Evolutionary conservation across 1,140 invertebrate species (phyloP).

Genomic region (Apis mellifera): DNA sequence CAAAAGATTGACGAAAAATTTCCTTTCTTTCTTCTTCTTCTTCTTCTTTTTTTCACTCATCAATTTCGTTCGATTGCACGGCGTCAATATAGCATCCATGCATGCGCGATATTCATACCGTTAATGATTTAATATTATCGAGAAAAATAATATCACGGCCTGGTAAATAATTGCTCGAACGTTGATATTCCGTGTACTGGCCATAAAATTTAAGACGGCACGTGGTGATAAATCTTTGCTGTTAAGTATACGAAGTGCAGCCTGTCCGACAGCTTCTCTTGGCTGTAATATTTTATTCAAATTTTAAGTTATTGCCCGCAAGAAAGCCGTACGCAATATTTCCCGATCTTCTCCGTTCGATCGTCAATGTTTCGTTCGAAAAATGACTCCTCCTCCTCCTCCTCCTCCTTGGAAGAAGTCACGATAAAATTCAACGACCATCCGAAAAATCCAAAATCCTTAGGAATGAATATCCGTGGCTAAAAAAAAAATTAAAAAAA

Average conservation of each 20-base stretch:
- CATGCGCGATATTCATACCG: slow-evolving; percentile 10
- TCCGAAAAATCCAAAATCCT: too few relatives aligned
- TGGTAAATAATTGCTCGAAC: slow-evolving; percentile 38
- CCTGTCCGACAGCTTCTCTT: slow-evolving; percentile 40
- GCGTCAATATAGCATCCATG: background rate
- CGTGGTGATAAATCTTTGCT: slow-evolving; percentile 40
- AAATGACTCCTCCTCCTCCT: background rate
- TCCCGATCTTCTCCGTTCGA: background rate
- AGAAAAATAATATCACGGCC: slow-evolving; percentile 35
- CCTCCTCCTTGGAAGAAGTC: background rate
- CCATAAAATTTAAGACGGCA: slow-evolving; percentile 40
- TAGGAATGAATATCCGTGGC: too few relatives aligned
- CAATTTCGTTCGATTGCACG: background rate
- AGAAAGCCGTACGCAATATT: slow-evolving; percentile 29
- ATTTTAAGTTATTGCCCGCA: slow-evolving; percentile 33
- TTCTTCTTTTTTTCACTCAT: background rate
- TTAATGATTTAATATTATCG: slow-evolving; percentile 42
- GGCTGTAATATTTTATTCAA: slow-evolving; percentile 51
- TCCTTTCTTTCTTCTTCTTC: background rate
- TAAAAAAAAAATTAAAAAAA: too few relatives aligned
- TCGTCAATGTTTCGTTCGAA: background rate
- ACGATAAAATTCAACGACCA: background rate
- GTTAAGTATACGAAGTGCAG: slow-evolving; percentile 40
- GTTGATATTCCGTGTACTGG: slow-evolving; percentile 42
- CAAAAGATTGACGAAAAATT: background rate